Evolutionary conservation across 2,113 vertebrate species (phyloP), one percentile per base, ranked within the genome.

Genomic region (Pachyramphus minor): DNA sequence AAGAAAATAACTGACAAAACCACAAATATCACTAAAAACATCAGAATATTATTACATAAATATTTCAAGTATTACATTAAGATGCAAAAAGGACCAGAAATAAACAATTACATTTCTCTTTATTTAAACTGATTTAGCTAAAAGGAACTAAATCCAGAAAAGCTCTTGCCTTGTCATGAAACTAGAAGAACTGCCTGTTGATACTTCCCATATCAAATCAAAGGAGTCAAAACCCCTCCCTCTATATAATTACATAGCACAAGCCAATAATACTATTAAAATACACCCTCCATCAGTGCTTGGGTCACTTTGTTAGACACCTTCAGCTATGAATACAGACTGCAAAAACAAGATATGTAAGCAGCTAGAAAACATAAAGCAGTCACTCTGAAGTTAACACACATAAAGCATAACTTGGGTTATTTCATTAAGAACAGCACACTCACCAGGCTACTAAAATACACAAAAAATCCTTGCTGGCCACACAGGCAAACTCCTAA

Each of bases 321-420:
- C 21, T 47, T 37, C 59, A 35, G 5, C 16, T 21, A 15, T 0
- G 0, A 89, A 31, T 8, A 44, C 21, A 64, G 2, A 58, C 13
- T 27, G 7, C 17, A 77, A 16, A 76, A 66, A 28, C 14, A 44
- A 15, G 2, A 28, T 2, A 47, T 0, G 0, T 3, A 50, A 12
- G 9, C 45, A 93, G 15, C 9, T 45, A 30, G 11, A n/a, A 74
- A 75, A 50, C 9, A 35, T 11, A 33, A 44, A 49, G 2, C 21
- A 68, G 1, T 3, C 27, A 50, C 5, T 53, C 4, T 11, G 9
- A 62, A 44, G 3, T 56, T 52, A 27, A 25, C 19, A 52, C 25
- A 25, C 12, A 42, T 9, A 66, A 71, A 66, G 19, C 14, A 45
- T 6, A 21, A 33, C 2, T 23, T 39, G 4, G 1, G 15, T 52